A percentile compares a stretch with the other conserved stretches of the same genome.
phyloP scores from a whole-genome alignment of 2,113 vertebrate species.

The Larimichthys polyactis region DNA sequence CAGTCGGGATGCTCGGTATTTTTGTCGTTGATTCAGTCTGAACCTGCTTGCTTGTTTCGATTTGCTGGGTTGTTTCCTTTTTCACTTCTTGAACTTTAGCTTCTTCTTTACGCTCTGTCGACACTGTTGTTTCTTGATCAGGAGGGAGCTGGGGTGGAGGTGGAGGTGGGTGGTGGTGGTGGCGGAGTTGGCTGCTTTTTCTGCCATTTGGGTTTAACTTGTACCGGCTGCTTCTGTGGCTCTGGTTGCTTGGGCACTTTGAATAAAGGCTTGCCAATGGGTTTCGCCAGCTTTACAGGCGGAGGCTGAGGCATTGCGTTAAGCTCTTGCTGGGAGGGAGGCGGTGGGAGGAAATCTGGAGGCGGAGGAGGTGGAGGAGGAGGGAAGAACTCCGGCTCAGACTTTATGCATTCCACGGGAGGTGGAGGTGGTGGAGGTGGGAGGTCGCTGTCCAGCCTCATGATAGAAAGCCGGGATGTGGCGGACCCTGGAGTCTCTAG shows the following conservation, averaged over 20 bases:
- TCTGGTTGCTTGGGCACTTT: slow-evolving; percentile 84
- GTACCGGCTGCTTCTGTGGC: slow-evolving; percentile 71
- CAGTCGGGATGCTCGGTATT: slow-evolving; percentile 51
- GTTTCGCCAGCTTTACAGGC: slow-evolving; percentile 68
- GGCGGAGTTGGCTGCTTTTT: slow-evolving; percentile 74
- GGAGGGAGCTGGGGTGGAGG: slow-evolving; percentile 58
- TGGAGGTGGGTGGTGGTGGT: slow-evolving; percentile 53
- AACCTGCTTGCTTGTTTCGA: slow-evolving; percentile 45
- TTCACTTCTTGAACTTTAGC: slow-evolving; percentile 61
- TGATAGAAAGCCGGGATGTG: slow-evolving; percentile 64
- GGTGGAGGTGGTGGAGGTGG: slow-evolving; percentile 84
- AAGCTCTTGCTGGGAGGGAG: slow-evolving; percentile 83
- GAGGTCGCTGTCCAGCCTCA: slow-evolving; percentile 84
- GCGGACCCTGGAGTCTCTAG: slow-evolving; percentile 63
- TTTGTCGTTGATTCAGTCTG: slow-evolving; percentile 58
- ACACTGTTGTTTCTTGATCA: slow-evolving; percentile 25
- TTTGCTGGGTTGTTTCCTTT: slow-evolving; percentile 57
- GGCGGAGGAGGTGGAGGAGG: slow-evolving; percentile 75
- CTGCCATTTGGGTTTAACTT: slow-evolving; percentile 80
- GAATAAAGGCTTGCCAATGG: slow-evolving; percentile 74
- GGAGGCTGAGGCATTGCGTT: slow-evolving; percentile 73
- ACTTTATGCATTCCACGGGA: slow-evolving; percentile 77
- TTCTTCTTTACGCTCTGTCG: slow-evolving; percentile 35
- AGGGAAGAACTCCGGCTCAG: slow-evolving; percentile 81
- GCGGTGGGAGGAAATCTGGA: slow-evolving; percentile 79